Evolutionary conservation across 1,140 invertebrate species (phyloP).

Genomic region (Diorhabda sublineata): DNA sequence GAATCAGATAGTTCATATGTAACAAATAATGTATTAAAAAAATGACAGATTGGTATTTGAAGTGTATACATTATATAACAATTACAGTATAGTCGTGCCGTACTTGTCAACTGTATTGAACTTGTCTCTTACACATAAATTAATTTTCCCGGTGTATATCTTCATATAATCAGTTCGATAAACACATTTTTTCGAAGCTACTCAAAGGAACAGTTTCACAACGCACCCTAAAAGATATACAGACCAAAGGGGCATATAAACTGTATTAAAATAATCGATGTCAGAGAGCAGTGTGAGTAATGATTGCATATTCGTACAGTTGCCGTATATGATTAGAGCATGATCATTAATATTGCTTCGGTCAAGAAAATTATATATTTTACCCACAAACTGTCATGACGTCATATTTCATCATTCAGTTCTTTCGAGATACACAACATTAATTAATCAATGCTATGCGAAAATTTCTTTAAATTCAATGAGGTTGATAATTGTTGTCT

Average conservation of each 20-base stretch:
- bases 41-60: too few relatives aligned
- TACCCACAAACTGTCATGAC: conserved; percentile 40
- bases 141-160: background rate
- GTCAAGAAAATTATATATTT: conserved; percentile 42
- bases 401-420: conserved; percentile 36
- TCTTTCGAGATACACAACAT: conserved; percentile 14
- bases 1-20: too few relatives aligned
- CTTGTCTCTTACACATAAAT: background rate
- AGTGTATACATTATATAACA: too few relatives aligned
- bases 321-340: conserved; percentile 38
- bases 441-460: conserved; percentile 23
- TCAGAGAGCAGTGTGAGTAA: conserved; percentile 29
- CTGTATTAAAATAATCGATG: conserved; percentile 3
- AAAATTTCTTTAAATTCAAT: conserved; percentile 5
- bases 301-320: conserved; percentile 32
- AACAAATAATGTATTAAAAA: too few relatives aligned
- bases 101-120: too few relatives aligned
- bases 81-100: too few relatives aligned
- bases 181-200: background rate
- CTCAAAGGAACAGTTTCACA: background rate
- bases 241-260: background rate
- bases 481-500: too few relatives aligned
- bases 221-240: background rate
- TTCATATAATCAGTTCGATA: background rate
- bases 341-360: conserved; percentile 38